phyloP scores from a whole-genome alignment of 2,888 invertebrate genomes.

The Amphipoea oculea region DNA sequence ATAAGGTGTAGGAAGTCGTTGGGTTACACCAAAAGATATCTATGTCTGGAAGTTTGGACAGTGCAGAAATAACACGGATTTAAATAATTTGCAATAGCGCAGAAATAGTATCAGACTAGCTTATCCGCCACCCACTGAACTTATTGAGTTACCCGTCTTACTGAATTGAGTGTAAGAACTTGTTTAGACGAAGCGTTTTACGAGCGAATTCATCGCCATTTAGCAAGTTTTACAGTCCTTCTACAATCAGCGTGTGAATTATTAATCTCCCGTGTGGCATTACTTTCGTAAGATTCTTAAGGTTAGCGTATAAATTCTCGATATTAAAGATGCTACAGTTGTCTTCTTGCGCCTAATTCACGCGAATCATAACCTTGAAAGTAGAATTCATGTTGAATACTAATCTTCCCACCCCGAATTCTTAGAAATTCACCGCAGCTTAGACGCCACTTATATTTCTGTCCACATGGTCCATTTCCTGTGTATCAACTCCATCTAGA shows the following conservation, averaged over 20 bases:
- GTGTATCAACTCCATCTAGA: constrained; percentile 5
- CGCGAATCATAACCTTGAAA: constrained; percentile 40
- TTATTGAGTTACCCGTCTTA: constrained; percentile 54
- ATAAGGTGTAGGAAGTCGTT: constrained; percentile 42
- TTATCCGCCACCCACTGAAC: constrained; percentile 48
- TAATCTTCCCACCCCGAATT: constrained; percentile 39
- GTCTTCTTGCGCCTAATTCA: constrained; percentile 35
- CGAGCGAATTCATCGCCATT: constrained; percentile 16
- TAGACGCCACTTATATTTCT: constrained; percentile 14
- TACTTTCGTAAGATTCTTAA: constrained; percentile 30
- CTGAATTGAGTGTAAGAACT: constrained; percentile 30
- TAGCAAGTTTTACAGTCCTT: constrained; percentile 8
- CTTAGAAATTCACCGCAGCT: constrained; percentile 37
- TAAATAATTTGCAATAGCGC: constrained; percentile 53
- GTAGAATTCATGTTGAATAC: constrained; percentile 32
- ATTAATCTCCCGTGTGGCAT: constrained; percentile 19
- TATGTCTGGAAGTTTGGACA: constrained; percentile 29
- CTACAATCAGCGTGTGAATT: constrained; percentile 18
- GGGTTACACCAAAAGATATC: constrained; percentile 28
- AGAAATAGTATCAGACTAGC: constrained; percentile 50
- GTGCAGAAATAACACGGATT: constrained; percentile 55
- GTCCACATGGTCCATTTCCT: constrained; percentile 16
- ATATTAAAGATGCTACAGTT: constrained; percentile 25
- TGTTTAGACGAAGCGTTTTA: constrained; percentile 36
- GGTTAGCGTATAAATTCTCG: constrained; percentile 6